Evolutionary conservation across 2,888 invertebrate species (phyloP).

Genomic region (Helicoverpa assulta): DNA sequence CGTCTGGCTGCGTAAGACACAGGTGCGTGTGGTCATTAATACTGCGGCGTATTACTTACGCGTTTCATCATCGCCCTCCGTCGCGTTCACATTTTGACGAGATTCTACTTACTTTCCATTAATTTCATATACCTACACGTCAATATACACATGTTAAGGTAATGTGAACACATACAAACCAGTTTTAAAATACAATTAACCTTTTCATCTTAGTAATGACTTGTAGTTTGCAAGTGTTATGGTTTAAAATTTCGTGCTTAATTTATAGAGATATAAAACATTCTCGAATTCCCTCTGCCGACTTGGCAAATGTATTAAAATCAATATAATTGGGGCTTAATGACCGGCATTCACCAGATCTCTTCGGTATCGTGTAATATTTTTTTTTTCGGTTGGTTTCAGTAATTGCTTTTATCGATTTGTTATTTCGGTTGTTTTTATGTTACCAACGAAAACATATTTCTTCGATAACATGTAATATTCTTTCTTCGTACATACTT

Average conservation of each 20-base stretch:
- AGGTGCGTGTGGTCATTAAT: constrained; percentile 53
- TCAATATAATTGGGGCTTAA: constrained; percentile 66
- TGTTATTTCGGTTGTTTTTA: constrained; percentile 46
- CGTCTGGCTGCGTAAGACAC: constrained; percentile 47
- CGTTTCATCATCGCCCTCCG: constrained; percentile 51
- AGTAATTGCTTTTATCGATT: constrained; percentile 53
- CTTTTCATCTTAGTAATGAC: constrained; percentile 64
- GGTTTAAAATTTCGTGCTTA: constrained; percentile 39
- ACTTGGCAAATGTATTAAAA: constrained; percentile 58
- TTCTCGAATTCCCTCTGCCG: constrained; percentile 35
- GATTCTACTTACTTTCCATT: constrained; percentile 59
- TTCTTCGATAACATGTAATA: constrained; percentile 39
- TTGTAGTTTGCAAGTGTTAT: constrained; percentile 51
- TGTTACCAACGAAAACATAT: constrained; percentile 33
- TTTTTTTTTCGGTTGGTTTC: constrained; percentile 54
- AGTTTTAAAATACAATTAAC: constrained; percentile 67
- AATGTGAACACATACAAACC: constrained; percentile 51
- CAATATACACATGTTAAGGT: constrained; percentile 2
- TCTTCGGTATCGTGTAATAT: constrained; percentile 54
- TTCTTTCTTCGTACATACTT: constrained; percentile 33
- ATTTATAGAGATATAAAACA: constrained; percentile 45
- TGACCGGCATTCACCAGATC: constrained; percentile 61
- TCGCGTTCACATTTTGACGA: constrained; percentile 42
- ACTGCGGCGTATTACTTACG: constrained; percentile 51
- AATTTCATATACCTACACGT: constrained; percentile 61